Base-by-base conservation (phyloP, 1,140 invertebrate genomes). In the Bombus affinis region DNA sequence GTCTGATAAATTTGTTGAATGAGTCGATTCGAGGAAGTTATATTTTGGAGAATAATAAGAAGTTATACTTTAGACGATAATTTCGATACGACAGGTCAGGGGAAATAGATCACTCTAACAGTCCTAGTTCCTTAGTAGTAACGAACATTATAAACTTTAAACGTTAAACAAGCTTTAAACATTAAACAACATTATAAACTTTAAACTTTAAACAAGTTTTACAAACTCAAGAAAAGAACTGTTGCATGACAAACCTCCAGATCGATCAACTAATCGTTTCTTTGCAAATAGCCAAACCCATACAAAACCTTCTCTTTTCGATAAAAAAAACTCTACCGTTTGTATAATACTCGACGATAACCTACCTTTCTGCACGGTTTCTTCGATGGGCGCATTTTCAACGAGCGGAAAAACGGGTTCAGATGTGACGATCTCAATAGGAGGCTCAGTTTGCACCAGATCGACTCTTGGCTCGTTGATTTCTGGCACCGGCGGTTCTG, bases 401-500 rank as follows among this genome's bases (percentile, higher is more conserved):
- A 83, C 66, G n/a, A 87, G 65, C 18, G 86, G 90, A 4, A 82
- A 92, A 32, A 75, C 78, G 0, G 86, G 75, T 12, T 90, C 89
- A 39, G 83, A 65, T 3, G 80, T 47, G 37, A 90, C 57, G 32
- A 86, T 74, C 57, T 91, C 89, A 70, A 82, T 80, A 35, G 83
- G 47, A n/a, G 81, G 44, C 5, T 88, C 86, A 10, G 88, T 62
- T 44, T 87, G 87, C 35, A 78, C 83, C 28, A 87, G 37, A 25
- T 91, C 87, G 37, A 91, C 71, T 59, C 86, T 86, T 5, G 89
- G 83, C 59, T 93, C 92, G 53, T 92, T 91, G 74, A 78, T 91
- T 62, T 93, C 93, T 6, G 88, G 89, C 28, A 90, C 89, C 28
- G 90, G 90, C 35, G 93, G 93, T 86, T 94, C 94, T 77, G 95